Base-by-base conservation (phyloP, 2,888 invertebrate genomes). In the Campoletis raptor region DNA sequence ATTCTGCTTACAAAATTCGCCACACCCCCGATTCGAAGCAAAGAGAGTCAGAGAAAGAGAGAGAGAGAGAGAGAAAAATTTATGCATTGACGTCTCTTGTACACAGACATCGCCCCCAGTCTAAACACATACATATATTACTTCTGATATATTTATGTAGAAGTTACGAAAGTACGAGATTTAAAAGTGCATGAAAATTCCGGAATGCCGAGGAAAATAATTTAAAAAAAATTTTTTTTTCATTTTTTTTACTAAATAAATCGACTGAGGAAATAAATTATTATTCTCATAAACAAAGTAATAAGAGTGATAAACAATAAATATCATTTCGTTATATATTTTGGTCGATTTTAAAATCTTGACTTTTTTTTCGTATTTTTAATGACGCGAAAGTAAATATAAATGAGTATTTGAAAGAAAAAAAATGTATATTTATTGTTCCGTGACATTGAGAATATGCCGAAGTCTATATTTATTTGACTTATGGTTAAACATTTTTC, bases 51-150 rank as follows among this genome's bases (percentile, higher is more conserved):
- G n/a, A n/a, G n/a, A n/a, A n/a, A 52, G 52, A 52, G 72, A 72
- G 72, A 54, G 15, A 42, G 45, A 57, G 69, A 64, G 48, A 61
- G 61, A 10, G 21, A 70, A 30, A 61, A 45, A 18, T 82, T 76
- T 57, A 48, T 61, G 76, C 24, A 61, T 54, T n/a, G 45, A 45
- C 30, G 36, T 77, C 48, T 66, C 48, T 36, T 66, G 21, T 66
- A 77, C 42, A 48, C 21, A 73, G 10, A 73, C 64, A 9, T 69
- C n/a, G 30, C 24, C 42, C 37, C 18, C 79, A 30, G 37, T 54
- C 73, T 83, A 77, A 77, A 70, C 61, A 70, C 70, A 64, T 45
- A 37, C 30, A 52, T 30, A 45, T 69, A 45, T 70, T 40, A 21
- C 36, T n/a, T 70, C 40, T 54, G 5, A 21, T 15, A 9, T 36